A percentile compares a stretch with the other conserved stretches of the same genome.
phyloP scores from a whole-genome alignment of 2,113 vertebrate genomes.

The Tragelaphus imberbis region DNA sequence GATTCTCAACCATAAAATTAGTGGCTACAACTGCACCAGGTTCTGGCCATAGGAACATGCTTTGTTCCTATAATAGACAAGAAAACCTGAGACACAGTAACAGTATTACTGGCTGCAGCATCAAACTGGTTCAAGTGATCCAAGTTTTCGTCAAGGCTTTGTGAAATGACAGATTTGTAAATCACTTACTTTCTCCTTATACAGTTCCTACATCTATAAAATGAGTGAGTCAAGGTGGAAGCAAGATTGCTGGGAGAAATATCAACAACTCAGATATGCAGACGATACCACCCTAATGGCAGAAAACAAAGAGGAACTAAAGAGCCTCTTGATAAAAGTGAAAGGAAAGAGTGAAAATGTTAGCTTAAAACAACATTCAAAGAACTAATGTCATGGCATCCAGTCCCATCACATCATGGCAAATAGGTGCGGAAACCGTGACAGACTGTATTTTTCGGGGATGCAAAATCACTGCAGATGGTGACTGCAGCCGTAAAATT shows the following conservation, averaged over 20 bases:
- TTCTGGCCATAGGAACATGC: background rate
- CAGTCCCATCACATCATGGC: background rate
- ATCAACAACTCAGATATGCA: background rate
- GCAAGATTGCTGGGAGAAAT: background rate
- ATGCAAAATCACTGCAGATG: background rate
- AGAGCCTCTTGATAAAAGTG: background rate
- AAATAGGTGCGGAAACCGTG: background rate
- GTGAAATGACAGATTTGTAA: background rate
- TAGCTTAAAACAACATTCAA: background rate
- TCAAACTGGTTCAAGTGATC: background rate
- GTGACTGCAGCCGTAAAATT: background rate
- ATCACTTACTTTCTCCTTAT: background rate
- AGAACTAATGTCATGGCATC: background rate
- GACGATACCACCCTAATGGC: background rate
- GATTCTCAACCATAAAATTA: background rate
- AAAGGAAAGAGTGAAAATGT: background rate
- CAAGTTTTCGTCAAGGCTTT: background rate
- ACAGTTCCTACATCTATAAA: background rate
- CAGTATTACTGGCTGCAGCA: fast-evolving
- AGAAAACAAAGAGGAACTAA: background rate
- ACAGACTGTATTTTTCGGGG: background rate
- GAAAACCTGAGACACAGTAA: fast-evolving
- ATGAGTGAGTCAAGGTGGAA: background rate
- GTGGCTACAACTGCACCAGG: fast-evolving
- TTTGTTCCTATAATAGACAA: background rate